Conservation (phyloP, 2,888 invertebrate species). For the Poecilus cupreus region DNA sequence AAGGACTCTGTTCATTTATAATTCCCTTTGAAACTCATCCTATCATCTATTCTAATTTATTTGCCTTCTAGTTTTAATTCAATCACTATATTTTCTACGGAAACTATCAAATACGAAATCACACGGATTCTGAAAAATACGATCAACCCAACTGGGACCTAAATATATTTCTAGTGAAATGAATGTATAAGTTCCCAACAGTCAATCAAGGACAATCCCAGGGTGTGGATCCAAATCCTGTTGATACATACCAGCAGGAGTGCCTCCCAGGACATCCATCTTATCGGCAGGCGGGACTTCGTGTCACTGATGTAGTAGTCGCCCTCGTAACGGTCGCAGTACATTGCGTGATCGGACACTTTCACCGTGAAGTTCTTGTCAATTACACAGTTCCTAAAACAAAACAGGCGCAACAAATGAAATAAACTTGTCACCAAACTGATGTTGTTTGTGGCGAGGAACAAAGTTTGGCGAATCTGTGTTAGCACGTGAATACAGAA, state of each 20-base stretch:
- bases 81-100: constrained; percentile 19
- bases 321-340: constrained; percentile 83
- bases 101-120: neutral
- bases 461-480: neutral
- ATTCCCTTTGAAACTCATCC: constrained; percentile 48
- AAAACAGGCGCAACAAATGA: neutral
- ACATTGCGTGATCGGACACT: constrained; percentile 91
- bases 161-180: too few species aligned
- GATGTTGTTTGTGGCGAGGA: neutral
- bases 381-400: constrained; percentile 88
- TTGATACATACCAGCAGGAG: constrained; percentile 80
- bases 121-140: neutral
- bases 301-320: constrained; percentile 92
- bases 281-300: constrained; percentile 86
- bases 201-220: too few species aligned
- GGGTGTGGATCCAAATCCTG: neutral
- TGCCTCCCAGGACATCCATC: constrained; percentile 97
- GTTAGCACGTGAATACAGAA: too few species aligned
- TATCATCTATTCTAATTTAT: constrained; percentile 49
- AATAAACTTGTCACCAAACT: constrained; percentile 30
- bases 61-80: constrained; percentile 33
- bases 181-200: too few species aligned
- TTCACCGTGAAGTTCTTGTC: constrained; percentile 87
- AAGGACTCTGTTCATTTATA: constrained; percentile 39
- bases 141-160: too few species aligned